phyloP scores from a whole-genome alignment of 1,140 invertebrate genomes.

The Leptestheria dahalacensis region DNA sequence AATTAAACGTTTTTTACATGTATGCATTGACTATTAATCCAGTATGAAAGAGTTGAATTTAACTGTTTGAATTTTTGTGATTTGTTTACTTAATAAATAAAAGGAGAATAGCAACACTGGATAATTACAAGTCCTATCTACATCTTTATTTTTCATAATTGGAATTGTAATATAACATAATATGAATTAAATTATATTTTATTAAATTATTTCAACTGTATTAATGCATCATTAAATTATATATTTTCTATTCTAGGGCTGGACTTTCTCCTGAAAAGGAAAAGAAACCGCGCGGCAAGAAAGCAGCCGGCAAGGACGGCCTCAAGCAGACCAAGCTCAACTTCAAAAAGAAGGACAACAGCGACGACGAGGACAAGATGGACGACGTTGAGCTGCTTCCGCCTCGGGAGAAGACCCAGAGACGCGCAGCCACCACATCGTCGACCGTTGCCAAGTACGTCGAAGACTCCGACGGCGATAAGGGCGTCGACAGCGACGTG shows the following conservation, averaged over 20 bases:
- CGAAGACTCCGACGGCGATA: conserved; percentile 3
- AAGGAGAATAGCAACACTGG: too few relatives aligned
- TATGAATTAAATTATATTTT: background rate
- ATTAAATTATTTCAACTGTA: background rate
- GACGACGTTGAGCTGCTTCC: conserved; percentile 5
- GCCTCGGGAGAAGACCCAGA: conserved; percentile 1
- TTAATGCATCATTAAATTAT: background rate
- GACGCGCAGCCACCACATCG: background rate
- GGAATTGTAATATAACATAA: too few relatives aligned
- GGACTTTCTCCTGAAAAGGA: background rate
- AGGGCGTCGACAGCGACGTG: conserved; percentile 11
- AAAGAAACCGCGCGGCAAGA: conserved; percentile 12
- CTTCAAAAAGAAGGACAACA: conserved; percentile 22
- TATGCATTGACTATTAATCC: too few relatives aligned
- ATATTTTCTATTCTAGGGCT: too few relatives aligned
- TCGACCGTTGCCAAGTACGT: background rate
- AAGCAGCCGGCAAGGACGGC: conserved; percentile 21
- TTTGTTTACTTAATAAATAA: too few relatives aligned
- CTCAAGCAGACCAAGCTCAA: conserved; percentile 26
- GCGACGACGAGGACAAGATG: conserved; percentile 21
- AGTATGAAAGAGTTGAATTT: too few relatives aligned
- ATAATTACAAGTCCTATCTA: too few relatives aligned
- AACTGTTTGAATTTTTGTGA: too few relatives aligned
- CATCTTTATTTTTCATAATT: too few relatives aligned
- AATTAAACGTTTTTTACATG: too few relatives aligned